Evolutionary conservation across 2,888 invertebrate genomes (phyloP).

Genomic region (Sycophila texana): DNA sequence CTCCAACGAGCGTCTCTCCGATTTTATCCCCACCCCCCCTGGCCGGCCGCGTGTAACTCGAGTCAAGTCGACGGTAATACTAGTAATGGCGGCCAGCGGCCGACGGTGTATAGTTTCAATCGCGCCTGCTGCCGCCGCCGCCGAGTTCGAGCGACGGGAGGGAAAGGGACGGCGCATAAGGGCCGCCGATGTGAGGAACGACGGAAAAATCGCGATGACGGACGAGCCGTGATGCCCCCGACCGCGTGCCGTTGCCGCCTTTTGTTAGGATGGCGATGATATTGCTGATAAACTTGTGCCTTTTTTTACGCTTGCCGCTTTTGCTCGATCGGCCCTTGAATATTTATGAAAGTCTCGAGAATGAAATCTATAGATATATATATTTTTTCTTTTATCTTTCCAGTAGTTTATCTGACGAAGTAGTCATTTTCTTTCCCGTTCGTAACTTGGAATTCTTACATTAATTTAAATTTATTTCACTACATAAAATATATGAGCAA

Average conservation of each 20-base stretch:
- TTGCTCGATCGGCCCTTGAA: too few species aligned
- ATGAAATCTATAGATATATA: too few species aligned
- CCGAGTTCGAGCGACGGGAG: slow-evolving; percentile 12
- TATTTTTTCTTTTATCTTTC: too few species aligned
- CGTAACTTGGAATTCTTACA: too few species aligned
- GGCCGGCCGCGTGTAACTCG: slow-evolving; percentile 39
- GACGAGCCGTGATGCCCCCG: neutral
- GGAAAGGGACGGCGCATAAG: neutral
- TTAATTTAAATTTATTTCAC: too few species aligned
- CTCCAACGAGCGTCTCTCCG: slow-evolving; percentile 26
- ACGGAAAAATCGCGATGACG: slow-evolving; percentile 43
- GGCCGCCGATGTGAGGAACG: slow-evolving; percentile 12
- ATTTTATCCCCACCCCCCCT: slow-evolving; percentile 33
- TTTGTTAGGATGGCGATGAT: neutral
- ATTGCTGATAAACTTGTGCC: neutral
- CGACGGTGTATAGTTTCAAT: slow-evolving; percentile 60
- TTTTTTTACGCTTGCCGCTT: neutral
- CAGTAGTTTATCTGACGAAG: too few species aligned
- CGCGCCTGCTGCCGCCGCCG: slow-evolving; percentile 17
- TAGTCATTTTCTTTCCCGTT: too few species aligned
- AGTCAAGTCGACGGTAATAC: slow-evolving; percentile 39
- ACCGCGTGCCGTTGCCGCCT: neutral
- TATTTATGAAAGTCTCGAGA: too few species aligned
- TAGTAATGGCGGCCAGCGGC: slow-evolving; percentile 42
- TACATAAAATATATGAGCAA: too few species aligned